A percentile compares a stretch with the other conserved stretches of the same genome.
phyloP scores from a whole-genome alignment of 2,888 invertebrate species.

The Phania funesta region DNA sequence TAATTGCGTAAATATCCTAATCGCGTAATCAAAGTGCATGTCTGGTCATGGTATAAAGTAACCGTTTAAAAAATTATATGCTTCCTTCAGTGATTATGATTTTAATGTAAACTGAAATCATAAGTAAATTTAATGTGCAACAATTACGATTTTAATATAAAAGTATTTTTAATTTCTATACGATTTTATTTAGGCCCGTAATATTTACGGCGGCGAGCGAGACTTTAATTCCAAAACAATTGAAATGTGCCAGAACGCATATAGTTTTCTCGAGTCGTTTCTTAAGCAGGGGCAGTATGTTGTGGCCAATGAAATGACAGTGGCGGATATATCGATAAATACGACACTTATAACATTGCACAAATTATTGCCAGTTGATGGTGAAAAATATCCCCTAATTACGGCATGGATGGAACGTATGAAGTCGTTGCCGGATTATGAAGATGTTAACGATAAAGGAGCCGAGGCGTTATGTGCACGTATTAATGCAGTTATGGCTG shows the following conservation, averaged over 20 bases:
- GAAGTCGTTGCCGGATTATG: constrained; percentile 74
- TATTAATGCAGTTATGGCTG: constrained; percentile 72
- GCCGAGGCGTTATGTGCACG: constrained; percentile 73
- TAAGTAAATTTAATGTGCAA: too few relatives aligned
- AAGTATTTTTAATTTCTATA: too few relatives aligned
- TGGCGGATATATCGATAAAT: constrained; percentile 81
- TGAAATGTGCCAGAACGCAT: constrained; percentile 74
- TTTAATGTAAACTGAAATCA: too few relatives aligned
- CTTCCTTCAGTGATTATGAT: too few relatives aligned
- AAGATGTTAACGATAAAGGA: constrained; percentile 76
- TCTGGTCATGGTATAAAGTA: too few relatives aligned
- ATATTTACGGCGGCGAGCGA: constrained; percentile 75
- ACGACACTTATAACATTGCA: constrained; percentile 79
- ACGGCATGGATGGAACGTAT: constrained; percentile 75
- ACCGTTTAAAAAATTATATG: too few relatives aligned
- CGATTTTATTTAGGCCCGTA: constrained; percentile 72
- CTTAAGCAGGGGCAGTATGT: constrained; percentile 75
- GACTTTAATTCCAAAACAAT: constrained; percentile 74
- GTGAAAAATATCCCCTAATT: constrained; percentile 72
- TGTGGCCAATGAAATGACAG: constrained; percentile 74
- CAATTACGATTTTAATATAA: too few relatives aligned
- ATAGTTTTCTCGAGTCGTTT: constrained; percentile 77
- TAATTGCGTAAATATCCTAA: too few relatives aligned
- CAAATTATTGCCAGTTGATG: constrained; percentile 76
- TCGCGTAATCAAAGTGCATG: too few relatives aligned